These are phyloP conservation scores for Clanis bilineata DNA, from an alignment of 2,888 invertebrate species.

Conservation along the genomic window DNA sequence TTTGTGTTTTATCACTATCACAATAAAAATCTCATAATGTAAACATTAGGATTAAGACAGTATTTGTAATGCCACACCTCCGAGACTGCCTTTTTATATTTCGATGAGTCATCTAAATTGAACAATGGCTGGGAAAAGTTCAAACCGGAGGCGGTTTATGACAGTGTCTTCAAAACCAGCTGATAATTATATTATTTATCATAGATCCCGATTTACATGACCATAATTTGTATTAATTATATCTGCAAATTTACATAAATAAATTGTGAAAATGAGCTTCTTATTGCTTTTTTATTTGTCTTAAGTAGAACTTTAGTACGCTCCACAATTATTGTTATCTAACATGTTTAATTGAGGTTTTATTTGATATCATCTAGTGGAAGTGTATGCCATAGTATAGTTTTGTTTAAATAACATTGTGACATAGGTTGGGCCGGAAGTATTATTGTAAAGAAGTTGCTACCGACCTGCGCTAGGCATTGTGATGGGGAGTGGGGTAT, in stretches of 20 bases:
- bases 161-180: slow-evolving; percentile 67
- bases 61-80: slow-evolving; percentile 80
- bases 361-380: neutral
- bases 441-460: slow-evolving; percentile 45
- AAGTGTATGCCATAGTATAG: slow-evolving; percentile 1
- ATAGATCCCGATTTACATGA: slow-evolving; percentile 80
- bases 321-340: neutral
- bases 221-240: slow-evolving; percentile 82
- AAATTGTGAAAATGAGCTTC: slow-evolving; percentile 80
- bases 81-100: slow-evolving; percentile 83
- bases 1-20: slow-evolving; percentile 79
- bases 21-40: slow-evolving; percentile 80
- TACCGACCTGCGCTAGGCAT: slow-evolving; percentile 40
- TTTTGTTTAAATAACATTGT: slow-evolving; percentile 12
- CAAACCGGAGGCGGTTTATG: slow-evolving; percentile 55
- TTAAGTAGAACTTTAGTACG: neutral
- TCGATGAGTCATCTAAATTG: slow-evolving; percentile 71
- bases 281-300: slow-evolving; percentile 48
- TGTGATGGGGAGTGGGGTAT: slow-evolving; percentile 42
- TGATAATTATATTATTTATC: slow-evolving; percentile 71
- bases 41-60: slow-evolving; percentile 78
- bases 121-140: slow-evolving; percentile 56
- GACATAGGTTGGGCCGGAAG: slow-evolving; percentile 53
- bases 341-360: neutral
- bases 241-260: slow-evolving; percentile 83